A percentile compares a stretch with the other conserved stretches of the same genome.
Evolutionary conservation across 2,113 vertebrate species (phyloP).

Genomic region (Chamaetylas fuelleborni): DNA sequence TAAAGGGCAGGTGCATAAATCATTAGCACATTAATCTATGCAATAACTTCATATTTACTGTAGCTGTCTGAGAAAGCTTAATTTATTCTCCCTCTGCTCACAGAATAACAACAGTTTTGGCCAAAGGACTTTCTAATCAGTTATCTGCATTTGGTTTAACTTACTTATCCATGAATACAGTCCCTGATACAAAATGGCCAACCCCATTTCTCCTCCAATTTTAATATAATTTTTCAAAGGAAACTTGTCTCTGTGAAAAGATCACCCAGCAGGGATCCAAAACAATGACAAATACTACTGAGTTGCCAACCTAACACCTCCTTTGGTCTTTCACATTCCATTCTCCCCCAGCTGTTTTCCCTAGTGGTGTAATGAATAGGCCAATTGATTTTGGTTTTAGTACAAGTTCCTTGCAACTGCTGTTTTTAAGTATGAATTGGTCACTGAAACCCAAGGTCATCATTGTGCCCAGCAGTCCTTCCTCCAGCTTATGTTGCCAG

Average conservation of each 20-base stretch:
- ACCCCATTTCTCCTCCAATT: background rate
- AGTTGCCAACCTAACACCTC: background rate
- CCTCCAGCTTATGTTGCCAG: background rate
- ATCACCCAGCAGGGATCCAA: background rate
- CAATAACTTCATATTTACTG: constrained; percentile 16
- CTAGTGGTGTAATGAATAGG: background rate
- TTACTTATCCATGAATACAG: background rate
- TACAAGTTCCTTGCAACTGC: background rate
- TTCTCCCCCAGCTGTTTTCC: background rate
- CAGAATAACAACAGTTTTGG: background rate
- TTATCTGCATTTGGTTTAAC: background rate
- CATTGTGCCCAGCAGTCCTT: background rate
- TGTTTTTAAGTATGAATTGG: background rate
- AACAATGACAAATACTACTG: background rate
- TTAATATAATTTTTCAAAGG: background rate
- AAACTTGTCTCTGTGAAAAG: background rate
- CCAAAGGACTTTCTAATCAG: background rate
- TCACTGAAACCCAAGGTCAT: background rate
- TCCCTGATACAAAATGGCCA: background rate
- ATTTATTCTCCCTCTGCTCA: background rate
- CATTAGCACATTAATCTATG: background rate
- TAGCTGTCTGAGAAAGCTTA: background rate
- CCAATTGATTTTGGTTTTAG: background rate
- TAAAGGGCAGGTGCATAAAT: constrained; percentile 23
- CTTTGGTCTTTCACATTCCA: background rate